Evolutionary conservation across 64 coral and sea anemone species (phyloP).

Genomic region (Hydrozoanthus tunicans): DNA sequence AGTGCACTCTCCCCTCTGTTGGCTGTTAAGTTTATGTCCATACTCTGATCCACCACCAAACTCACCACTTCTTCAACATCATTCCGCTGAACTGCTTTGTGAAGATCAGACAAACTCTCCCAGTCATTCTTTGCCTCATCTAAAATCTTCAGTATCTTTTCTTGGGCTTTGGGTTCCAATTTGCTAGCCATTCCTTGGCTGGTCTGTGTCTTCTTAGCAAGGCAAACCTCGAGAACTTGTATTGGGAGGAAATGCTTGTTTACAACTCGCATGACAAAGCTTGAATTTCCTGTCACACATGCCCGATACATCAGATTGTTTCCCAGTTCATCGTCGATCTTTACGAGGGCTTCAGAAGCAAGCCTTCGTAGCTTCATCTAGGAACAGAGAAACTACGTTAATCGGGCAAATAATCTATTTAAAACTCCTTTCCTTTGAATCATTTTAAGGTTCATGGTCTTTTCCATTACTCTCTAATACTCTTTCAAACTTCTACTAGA

Average conservation of each 20-base stretch:
- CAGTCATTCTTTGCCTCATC: constrained; percentile 13
- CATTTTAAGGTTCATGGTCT: no score
- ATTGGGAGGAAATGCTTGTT: background rate
- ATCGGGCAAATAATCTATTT: no score
- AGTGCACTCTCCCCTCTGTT: constrained; percentile 8
- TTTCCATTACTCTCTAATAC: no score
- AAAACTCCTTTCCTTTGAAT: no score
- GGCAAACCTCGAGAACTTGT: background rate
- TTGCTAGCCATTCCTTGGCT: background rate
- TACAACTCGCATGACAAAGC: background rate
- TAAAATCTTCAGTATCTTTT: constrained; percentile 7
- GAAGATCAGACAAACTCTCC: background rate
- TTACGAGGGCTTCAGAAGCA: background rate
- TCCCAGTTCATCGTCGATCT: background rate
- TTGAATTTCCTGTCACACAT: background rate
- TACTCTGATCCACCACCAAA: constrained; percentile 33
- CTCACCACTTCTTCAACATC: constrained; percentile 16
- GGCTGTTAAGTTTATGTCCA: background rate
- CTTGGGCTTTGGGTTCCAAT: background rate
- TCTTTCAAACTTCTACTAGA: no score
- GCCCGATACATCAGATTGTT: background rate
- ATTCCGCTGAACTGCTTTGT: constrained; percentile 1
- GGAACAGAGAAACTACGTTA: background rate
- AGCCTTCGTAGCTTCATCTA: constrained; percentile 3
- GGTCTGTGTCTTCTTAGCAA: background rate